These are phyloP conservation scores for Anhinga anhinga DNA, from an alignment of 2,113 vertebrate species.

Conservation along the genomic window DNA sequence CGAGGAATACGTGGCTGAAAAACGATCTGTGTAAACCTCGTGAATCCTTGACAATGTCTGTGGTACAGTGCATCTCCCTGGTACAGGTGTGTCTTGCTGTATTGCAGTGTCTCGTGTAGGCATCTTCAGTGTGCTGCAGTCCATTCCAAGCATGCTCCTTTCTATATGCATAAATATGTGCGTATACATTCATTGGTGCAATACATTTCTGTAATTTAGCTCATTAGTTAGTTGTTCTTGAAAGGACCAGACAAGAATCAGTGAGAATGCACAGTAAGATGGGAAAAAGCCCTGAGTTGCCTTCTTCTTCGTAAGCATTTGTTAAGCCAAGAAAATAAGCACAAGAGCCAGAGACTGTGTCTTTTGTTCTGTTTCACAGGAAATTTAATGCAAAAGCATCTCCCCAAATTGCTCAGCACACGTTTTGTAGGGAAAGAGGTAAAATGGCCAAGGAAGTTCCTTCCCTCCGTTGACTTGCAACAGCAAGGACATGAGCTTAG, in stretches of 20 bases:
- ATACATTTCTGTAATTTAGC: not conserved
- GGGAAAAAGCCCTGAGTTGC: not conserved
- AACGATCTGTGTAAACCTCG: rapidly evolving
- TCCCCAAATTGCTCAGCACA: not conserved
- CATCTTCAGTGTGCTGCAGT: not conserved
- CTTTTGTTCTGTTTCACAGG: not conserved
- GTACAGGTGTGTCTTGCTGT: not conserved
- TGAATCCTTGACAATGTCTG: not conserved
- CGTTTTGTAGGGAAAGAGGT: not conserved
- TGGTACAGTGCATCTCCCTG: not conserved
- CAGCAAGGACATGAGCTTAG: not conserved
- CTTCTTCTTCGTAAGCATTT: not conserved
- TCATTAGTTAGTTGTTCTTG: not conserved
- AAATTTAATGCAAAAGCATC: not conserved
- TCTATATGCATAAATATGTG: rapidly evolving
- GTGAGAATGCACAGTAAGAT: not conserved
- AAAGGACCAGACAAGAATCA: not conserved
- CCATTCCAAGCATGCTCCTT: not conserved
- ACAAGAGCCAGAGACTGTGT: not conserved
- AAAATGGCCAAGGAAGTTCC: not conserved
- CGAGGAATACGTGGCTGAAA: not conserved
- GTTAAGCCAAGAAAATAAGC: not conserved
- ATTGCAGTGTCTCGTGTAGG: not conserved
- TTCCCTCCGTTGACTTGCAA: not conserved
- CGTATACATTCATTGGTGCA: not conserved